Base-by-base conservation (phyloP, 2,888 invertebrate genomes). In the Drosophila borborema region DNA sequence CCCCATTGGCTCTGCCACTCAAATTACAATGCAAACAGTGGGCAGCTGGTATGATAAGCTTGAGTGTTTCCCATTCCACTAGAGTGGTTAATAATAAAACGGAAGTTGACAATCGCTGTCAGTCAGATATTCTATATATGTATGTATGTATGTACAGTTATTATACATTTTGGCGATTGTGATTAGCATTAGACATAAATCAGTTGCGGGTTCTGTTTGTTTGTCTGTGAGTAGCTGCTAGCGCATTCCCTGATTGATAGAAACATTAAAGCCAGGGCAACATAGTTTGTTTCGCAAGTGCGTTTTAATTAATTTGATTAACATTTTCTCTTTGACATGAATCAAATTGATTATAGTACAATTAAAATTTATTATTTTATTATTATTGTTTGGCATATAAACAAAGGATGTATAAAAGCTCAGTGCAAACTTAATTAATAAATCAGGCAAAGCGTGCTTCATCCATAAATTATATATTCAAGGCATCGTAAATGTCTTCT, bases 21-120 rank as follows among this genome's bases (percentile, higher is more conserved):
- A n/a, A 48, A 74, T 80, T 67, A 80, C 77, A 67, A 61, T 48
- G 64, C 54, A 64, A 70, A 59, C 71, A 64, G 9, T 16, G 55
- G 40, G 28, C 36, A 70, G 53, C 20, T 46, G 59, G 20, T 23
- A 14, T 28, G 70, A 46, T 74, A 64, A 45, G 58, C 60, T 48
- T 54, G 46, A 48, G 49, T 34, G 41, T 61, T 55, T 55, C 14
- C 43, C 45, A 51, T 34, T 40, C 53, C 45, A 55, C 18, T 34
- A 34, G 53, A 40, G 36, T 56, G 34, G n/a, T 16, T 34, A n/a
- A 48, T 41, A 71, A 65, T 41, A 43, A 34, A 43, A 23, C 56
- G 76, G 70, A 76, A 61, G 49, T 53, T 6, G 36, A 34, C 49
- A 31, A 1, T n/a, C 34, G 49, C 46, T 36, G 60, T 23, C 46